Base-by-base conservation (phyloP, 2,888 invertebrate species). In the Mallateleia sp. region DNA sequence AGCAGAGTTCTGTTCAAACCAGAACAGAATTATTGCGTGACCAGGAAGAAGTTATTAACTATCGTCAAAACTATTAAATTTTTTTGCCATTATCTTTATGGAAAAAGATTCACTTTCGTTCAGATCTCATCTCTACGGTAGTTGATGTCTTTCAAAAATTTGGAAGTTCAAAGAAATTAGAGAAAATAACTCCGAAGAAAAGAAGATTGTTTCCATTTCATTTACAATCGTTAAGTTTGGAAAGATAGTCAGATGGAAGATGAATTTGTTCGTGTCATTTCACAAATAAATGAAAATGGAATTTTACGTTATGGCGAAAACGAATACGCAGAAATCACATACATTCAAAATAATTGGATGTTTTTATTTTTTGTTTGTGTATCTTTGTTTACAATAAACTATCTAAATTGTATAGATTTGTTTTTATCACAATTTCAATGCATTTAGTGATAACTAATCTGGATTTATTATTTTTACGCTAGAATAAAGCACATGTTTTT, bases 141-240 rank as follows among this genome's bases (percentile, higher is more conserved):
- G 93, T 83, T 94, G 1, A 78, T 93, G 28, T 90, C 91, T 34
- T 92, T 94, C 34, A 91, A 92, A 62, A 91, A 91, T 67, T 92
- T 92, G 0, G 92, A 94, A 75, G 93, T 93, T 8, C 93, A 94
- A 60, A 2, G 79, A 87, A 22, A 8, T 14, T 15, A 52, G 45
- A 24, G 45, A 85, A 18, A 14, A 2, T 47, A 8, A 20, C 7
- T 2, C 3, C n/a, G 24, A 71, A 34, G 42, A 50, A 42, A 38
- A 80, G 11, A 2, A 60, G 5, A 25, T 87, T 11, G 60, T 56
- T 18, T 56, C 8, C n/a, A 80, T 71, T 60, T 58, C 45, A 1
- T 34, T 71, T 14, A 14, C 2, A 6, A 3, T 15, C 14, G 38
- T 6, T 6, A 45, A 3, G 25, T 38, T 25, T 72, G 45, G 60